A percentile compares a stretch with the other conserved stretches of the same genome.
These are phyloP conservation scores for Mimas tiliae DNA, from an alignment of 2,888 invertebrate genomes.

Conservation along the genomic window DNA sequence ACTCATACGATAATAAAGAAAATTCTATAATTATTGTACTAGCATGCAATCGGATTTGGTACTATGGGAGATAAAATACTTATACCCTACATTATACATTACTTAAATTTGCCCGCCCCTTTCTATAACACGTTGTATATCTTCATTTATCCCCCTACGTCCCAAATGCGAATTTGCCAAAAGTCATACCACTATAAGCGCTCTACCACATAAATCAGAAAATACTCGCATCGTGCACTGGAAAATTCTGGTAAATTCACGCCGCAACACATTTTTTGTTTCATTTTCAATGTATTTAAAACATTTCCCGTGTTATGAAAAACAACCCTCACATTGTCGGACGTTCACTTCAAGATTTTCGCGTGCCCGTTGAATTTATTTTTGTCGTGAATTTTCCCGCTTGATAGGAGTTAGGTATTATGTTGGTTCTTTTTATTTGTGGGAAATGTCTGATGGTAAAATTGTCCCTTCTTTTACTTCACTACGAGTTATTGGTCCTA, in stretches of 20 bases:
- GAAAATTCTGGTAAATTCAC: conserved; percentile 24
- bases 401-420: conserved; percentile 5
- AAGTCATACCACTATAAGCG: neutral
- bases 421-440: neutral
- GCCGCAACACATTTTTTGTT: conserved; percentile 25
- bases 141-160: no score
- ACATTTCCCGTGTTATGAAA: conserved; percentile 30
- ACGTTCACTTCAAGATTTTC: conserved; percentile 26
- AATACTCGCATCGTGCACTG: conserved; percentile 3
- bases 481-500: neutral
- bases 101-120: no score
- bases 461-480: neutral
- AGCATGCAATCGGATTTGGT: no score
- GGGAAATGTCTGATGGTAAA: neutral
- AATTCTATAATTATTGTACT: no score
- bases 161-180: neutral
- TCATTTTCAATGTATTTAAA: conserved; percentile 30
- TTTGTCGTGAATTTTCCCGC: conserved; percentile 10
- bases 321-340: conserved; percentile 26
- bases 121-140: no score
- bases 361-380: conserved; percentile 17
- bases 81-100: no score
- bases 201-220: conserved; percentile 23
- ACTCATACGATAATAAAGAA: no score
- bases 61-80: no score